A percentile compares a stretch with the other conserved stretches of the same genome.
Evolutionary conservation across 2,113 vertebrate genomes (phyloP).

Genomic region (Ictidomys tridecemlineatus): DNA sequence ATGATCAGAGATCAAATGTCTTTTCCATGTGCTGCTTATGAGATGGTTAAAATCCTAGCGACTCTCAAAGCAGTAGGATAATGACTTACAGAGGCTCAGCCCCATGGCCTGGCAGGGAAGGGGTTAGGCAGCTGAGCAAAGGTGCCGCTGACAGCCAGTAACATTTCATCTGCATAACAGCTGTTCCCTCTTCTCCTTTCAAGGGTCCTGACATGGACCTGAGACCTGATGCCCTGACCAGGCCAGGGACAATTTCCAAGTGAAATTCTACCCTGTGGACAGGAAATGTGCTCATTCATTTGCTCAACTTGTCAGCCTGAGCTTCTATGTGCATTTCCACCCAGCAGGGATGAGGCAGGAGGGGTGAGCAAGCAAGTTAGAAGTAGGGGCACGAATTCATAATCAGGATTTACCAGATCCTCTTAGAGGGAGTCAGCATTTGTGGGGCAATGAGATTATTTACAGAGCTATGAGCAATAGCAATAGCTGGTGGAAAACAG

Average conservation of each 20-base stretch:
- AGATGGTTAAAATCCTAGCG: neutral
- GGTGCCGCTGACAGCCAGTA: conserved; percentile 14
- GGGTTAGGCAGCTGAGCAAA: neutral
- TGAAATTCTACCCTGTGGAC: conserved; percentile 76
- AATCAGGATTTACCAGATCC: conserved; percentile 77
- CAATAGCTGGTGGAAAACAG: conserved; percentile 24
- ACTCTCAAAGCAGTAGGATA: neutral
- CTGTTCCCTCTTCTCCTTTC: conserved; percentile 69
- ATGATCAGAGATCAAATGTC: neutral
- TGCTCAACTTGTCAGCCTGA: conserved; percentile 80
- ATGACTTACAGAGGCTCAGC: neutral
- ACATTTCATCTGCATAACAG: conserved; percentile 69
- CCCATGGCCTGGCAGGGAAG: neutral
- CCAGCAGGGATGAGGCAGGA: conserved; percentile 48
- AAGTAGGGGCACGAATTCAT: conserved; percentile 69
- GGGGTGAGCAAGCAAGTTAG: conserved; percentile 62
- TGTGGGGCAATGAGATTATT: conserved; percentile 76
- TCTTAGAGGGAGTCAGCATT: conserved; percentile 71
- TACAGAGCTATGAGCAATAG: conserved; percentile 34
- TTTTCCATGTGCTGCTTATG: neutral
- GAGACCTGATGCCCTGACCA: conserved; percentile 21
- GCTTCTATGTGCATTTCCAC: conserved; percentile 71
- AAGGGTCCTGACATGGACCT: conserved; percentile 75
- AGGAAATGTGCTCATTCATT: conserved; percentile 78
- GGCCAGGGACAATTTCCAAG: conserved; percentile 80